Base-by-base conservation (phyloP, 2,888 invertebrate genomes). In the Hedya salicella region DNA sequence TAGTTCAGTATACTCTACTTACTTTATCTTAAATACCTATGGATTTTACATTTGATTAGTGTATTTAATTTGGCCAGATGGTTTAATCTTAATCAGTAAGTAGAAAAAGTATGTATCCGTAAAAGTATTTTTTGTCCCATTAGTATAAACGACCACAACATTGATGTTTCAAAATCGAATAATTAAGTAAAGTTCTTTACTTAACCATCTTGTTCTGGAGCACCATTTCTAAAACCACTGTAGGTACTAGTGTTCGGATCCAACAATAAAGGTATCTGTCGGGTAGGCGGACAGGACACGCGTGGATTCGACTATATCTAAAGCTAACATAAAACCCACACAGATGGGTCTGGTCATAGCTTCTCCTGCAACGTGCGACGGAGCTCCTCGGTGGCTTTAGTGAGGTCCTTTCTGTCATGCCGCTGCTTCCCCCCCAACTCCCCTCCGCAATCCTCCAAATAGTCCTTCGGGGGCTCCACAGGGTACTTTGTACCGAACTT, bases 381-480 rank as follows among this genome's bases (percentile, higher is more conserved):
- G n/a, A 96, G 92, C 76, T 96, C 96, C 81, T 96, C 96, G 8
- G 96, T 95, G 14, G 95, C 95, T 85, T 95, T 96, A 68, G 93
- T 93, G 74, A 95, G 91, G 79, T 93, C 93, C 81, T 92, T 92
- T 77, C 83, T 88, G 73, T 90, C 88, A 70, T 91, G 88, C 46
- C 93, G 87, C 71, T 87, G 85, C 71, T 92, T 89, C 59, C 88
- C 91, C 39, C 93, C 87, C 70, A 94, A 91, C 48, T 94, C 89
- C 54, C 92, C 93, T 62, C 93, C 93, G 65, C 86, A 88, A 62
- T 95, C 95, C 70, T 95, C 95, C 75, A 95, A 93, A 84, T 97
- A 97, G 83, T 97, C 96, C 84, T 96, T 95, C 11, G 96, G 96
- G 14, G 96, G 96, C 78, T 96, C 96, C 67, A 92, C 95, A 64